Evolutionary conservation across 2,888 invertebrate genomes (phyloP).

Genomic region (Anagyrus pseudococci): DNA sequence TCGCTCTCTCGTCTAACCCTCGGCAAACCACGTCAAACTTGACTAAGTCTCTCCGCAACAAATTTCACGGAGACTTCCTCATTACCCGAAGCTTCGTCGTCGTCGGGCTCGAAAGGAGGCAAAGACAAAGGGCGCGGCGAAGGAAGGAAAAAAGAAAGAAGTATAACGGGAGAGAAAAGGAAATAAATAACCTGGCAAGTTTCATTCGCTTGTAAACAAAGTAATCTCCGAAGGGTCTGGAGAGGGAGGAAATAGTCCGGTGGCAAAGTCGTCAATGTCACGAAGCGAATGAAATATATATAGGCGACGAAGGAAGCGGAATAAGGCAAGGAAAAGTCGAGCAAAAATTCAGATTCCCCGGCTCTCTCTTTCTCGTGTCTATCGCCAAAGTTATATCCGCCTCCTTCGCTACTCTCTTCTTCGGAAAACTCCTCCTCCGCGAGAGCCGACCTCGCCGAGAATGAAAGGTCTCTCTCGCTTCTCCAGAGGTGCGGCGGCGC

Average conservation of each 20-base stretch:
- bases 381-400: conserved; percentile 25
- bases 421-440: conserved; percentile 22
- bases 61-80: conserved; percentile 10
- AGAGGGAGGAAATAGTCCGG: too few relatives aligned
- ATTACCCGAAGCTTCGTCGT: background rate
- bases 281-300: conserved; percentile 25
- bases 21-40: background rate
- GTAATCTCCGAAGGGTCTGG: too few relatives aligned
- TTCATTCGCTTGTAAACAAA: conserved; percentile 4
- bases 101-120: background rate
- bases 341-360: conserved; percentile 32
- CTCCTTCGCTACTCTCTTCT: too few relatives aligned
- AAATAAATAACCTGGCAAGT: background rate
- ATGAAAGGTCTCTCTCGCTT: conserved; percentile 23
- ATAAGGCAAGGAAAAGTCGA: background rate
- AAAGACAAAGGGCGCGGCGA: background rate
- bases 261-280: too few relatives aligned
- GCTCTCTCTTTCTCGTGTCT: too few relatives aligned
- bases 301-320: background rate
- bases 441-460: conserved; percentile 12
- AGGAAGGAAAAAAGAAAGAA: too few relatives aligned
- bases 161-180: background rate
- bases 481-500: background rate
- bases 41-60: background rate
- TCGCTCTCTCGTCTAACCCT: too few relatives aligned